Conservation (phyloP, 2,113 vertebrate species). For the Chionodraco myersi region DNA sequence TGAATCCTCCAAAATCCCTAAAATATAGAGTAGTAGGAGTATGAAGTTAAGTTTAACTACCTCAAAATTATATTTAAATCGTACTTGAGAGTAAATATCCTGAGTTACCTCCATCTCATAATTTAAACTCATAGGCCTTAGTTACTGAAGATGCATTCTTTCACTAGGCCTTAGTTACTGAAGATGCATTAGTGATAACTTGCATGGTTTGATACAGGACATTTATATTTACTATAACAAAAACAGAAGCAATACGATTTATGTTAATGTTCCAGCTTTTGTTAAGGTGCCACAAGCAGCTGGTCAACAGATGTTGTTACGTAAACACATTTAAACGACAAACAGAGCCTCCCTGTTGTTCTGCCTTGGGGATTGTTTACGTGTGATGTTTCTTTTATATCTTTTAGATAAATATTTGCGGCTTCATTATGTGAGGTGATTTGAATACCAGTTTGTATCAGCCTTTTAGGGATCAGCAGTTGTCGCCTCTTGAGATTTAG, state of each 20-base stretch:
- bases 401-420: not conserved
- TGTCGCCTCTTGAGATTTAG: not conserved
- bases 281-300: constrained; percentile 19
- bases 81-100: too few species aligned
- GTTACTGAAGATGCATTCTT: not conserved
- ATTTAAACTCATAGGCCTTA: not conserved
- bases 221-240: not conserved
- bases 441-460: not conserved
- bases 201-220: not conserved
- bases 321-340: constrained; percentile 33
- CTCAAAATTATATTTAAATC: not conserved
- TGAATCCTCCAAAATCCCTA: not conserved
- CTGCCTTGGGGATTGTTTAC: not conserved
- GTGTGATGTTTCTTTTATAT: not conserved
- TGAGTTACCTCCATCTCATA: not conserved
- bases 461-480: not conserved
- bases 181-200: too few species aligned
- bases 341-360: not conserved
- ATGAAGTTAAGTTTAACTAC: not conserved
- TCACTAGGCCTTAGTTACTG: too few species aligned
- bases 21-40: too few species aligned
- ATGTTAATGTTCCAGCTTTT: not conserved
- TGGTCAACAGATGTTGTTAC: constrained; percentile 12
- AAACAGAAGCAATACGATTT: not conserved
- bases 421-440: not conserved